A percentile compares a stretch with the other conserved stretches of the same genome.
These are phyloP conservation scores for Gyps fulvus DNA, from an alignment of 2,113 vertebrate species.

Conservation along the genomic window DNA sequence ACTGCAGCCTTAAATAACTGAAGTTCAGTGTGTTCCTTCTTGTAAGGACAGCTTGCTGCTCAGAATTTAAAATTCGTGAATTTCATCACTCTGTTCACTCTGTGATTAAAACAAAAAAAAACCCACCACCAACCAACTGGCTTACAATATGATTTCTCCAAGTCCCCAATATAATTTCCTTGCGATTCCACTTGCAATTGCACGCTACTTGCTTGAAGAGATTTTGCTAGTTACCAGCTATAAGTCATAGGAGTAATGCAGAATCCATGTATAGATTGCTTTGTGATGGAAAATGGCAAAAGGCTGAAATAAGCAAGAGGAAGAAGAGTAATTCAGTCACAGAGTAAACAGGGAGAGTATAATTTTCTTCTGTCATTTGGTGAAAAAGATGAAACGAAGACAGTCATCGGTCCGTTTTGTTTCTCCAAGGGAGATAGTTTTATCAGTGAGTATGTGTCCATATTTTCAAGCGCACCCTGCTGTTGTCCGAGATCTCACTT, in stretches of 20 bases:
- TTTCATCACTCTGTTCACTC: neutral
- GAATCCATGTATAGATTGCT: neutral
- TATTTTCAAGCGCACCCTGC: neutral
- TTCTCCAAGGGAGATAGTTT: neutral
- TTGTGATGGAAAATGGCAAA: neutral
- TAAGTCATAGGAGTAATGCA: neutral
- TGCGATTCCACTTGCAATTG: neutral
- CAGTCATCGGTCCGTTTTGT: neutral
- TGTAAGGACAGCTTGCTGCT: neutral
- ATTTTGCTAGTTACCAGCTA: neutral
- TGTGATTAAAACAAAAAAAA: neutral
- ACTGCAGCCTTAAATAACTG: neutral
- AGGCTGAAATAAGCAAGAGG: neutral
- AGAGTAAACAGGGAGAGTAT: neutral
- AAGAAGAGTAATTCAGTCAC: neutral
- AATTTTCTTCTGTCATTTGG: neutral
- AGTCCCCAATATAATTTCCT: neutral
- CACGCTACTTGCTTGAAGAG: neutral
- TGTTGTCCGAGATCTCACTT: neutral
- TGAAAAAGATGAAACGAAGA: neutral
- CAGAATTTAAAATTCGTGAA: neutral
- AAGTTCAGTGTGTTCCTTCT: neutral
- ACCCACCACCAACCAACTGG: neutral
- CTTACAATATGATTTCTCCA: neutral
- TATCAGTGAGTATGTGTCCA: neutral